A percentile compares a stretch with the other conserved stretches of the same genome.
Conservation (phyloP, 2,113 vertebrate species). For the Eurypyga helias region DNA sequence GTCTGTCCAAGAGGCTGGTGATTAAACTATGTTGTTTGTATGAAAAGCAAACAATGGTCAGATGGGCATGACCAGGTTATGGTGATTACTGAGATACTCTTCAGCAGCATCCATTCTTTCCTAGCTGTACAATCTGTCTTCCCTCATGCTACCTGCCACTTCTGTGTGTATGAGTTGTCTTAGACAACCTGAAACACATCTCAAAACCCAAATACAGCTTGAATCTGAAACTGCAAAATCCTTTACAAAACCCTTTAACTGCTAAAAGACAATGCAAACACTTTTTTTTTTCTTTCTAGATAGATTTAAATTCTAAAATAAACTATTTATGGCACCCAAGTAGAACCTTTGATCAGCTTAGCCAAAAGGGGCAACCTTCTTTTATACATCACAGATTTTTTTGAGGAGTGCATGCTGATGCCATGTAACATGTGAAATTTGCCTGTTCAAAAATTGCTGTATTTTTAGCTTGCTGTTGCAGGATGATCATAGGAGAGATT, state of each 20-base stretch:
- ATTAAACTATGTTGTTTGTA: not conserved
- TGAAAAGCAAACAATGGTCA: not conserved
- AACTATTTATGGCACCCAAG: slow-evolving; percentile 4
- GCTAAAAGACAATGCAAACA: not conserved
- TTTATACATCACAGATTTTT: not conserved
- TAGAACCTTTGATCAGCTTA: not conserved
- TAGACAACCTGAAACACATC: not conserved
- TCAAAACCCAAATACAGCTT: not conserved
- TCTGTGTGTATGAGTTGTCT: not conserved
- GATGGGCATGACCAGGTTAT: not conserved
- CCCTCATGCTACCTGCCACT: not conserved
- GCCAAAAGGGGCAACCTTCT: not conserved
- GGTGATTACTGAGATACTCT: not conserved
- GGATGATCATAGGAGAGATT: slow-evolving; percentile 46
- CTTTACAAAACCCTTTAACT: not conserved
- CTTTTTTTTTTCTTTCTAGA: not conserved
- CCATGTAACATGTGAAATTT: not conserved
- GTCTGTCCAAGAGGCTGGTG: not conserved
- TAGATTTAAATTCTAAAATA: not conserved
- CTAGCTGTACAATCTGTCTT: not conserved
- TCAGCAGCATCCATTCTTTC: not conserved
- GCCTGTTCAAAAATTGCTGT: not conserved
- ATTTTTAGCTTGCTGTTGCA: slow-evolving; percentile 48
- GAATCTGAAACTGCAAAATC: not conserved
- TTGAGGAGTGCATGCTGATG: not conserved